These are phyloP conservation scores for Microctenopoma stevenorrisi DNA, from an alignment of 2,797 vertebrate genomes.

Conservation along the genomic window DNA sequence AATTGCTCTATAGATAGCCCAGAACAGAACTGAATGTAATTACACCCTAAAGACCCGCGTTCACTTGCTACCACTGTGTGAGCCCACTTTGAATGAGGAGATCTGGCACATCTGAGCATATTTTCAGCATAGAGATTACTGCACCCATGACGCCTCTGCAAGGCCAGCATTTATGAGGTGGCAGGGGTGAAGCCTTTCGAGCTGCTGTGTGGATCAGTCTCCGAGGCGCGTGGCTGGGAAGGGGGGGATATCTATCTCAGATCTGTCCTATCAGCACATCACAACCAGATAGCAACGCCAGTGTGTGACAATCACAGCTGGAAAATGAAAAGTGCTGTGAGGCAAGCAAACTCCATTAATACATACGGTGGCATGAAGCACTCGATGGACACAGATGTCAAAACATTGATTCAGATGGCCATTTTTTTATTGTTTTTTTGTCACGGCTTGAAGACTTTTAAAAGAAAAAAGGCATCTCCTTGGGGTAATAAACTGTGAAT, in stretches of 20 bases:
- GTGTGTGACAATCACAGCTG: conserved; percentile 75
- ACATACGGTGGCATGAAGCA: conserved; percentile 56
- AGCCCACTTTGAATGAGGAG: conserved; percentile 11
- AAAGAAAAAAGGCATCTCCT: conserved; percentile 32
- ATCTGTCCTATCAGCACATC: conserved; percentile 78
- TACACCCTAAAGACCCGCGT: conserved; percentile 53
- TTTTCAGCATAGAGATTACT: conserved; percentile 60
- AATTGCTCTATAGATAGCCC: conserved; percentile 66
- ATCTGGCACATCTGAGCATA: conserved; percentile 33
- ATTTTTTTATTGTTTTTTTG: conserved; percentile 32
- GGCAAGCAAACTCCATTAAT: conserved; percentile 83
- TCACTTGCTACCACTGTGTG: conserved; percentile 9
- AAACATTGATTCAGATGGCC: conserved; percentile 68
- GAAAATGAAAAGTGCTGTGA: conserved; percentile 79
- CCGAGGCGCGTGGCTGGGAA: conserved; percentile 24
- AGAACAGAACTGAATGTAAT: conserved; percentile 56
- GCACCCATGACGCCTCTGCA: conserved; percentile 56
- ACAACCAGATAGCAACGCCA: conserved; percentile 56
- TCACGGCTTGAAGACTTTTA: conserved; percentile 23
- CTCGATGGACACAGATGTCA: conserved; percentile 73
- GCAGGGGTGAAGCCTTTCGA: conserved; percentile 43
- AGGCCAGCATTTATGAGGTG: conserved; percentile 68
- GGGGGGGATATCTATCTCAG: conserved; percentile 60
- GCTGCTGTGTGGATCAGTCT: conserved; percentile 43
- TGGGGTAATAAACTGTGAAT: conserved; percentile 42